Percentiles rank a stretch among this genome's conserved stretches.
Evolutionary conservation across 1,140 invertebrate species (phyloP).

Genomic region (Tyrophagus putrescentiae): DNA sequence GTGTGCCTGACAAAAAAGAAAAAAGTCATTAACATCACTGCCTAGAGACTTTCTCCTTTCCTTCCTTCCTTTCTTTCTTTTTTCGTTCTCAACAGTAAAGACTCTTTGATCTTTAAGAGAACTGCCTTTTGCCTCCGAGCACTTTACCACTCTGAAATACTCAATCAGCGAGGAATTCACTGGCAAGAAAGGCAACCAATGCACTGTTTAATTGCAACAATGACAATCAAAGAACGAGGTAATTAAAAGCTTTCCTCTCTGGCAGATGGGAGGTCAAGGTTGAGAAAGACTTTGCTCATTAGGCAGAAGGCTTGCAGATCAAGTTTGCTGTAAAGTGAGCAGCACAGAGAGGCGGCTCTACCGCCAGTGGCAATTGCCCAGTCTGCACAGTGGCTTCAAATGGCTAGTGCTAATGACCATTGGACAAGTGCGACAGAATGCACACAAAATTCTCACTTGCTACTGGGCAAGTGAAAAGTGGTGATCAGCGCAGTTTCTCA

Average conservation of each 20-base stretch:
- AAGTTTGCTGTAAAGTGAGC: too few species aligned
- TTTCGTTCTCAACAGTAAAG: neutral
- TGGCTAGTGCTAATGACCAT: too few species aligned
- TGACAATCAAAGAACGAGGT: constrained; percentile 3
- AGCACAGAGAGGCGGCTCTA: too few species aligned
- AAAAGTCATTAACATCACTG: constrained; percentile 8
- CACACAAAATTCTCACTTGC: too few species aligned
- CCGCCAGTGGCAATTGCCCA: too few species aligned
- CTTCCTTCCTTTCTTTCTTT: constrained; percentile 10
- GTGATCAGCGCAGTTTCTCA: too few species aligned
- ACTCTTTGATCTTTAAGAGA: neutral
- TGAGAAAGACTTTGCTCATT: constrained; percentile 6
- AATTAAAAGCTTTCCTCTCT: constrained; percentile 14
- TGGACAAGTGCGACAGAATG: too few species aligned
- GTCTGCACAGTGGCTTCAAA: too few species aligned
- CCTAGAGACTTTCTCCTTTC: neutral
- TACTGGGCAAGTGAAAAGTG: too few species aligned
- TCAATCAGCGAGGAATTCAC: constrained; percentile 13
- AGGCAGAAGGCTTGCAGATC: too few species aligned
- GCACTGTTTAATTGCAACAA: constrained; percentile 12
- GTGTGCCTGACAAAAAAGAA: too few species aligned
- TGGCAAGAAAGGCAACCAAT: constrained; percentile 7
- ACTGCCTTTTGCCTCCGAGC: neutral
- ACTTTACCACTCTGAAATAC: constrained; percentile 1
- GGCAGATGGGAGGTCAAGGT: constrained; percentile 9